These are phyloP conservation scores for Drosophila pectinifera DNA, from an alignment of 1,140 invertebrate species.

Conservation along the genomic window DNA sequence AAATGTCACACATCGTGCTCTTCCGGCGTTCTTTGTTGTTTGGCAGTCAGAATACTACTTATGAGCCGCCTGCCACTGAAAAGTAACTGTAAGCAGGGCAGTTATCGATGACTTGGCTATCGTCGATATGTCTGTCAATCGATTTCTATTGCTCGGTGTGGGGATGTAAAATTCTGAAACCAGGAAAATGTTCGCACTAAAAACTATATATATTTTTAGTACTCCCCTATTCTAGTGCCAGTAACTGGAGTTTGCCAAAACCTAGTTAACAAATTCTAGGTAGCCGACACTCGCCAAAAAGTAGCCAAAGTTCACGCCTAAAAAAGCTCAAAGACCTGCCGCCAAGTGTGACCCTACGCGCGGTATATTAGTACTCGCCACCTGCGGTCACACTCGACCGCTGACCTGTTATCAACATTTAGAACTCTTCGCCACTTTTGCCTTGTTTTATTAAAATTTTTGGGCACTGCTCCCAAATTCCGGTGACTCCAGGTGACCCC, in stretches of 20 bases:
- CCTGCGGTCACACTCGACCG: slow-evolving; percentile 4
- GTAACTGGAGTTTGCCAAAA: no score
- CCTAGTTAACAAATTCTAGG: neutral
- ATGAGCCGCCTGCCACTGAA: neutral
- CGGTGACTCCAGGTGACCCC: slow-evolving; percentile 2
- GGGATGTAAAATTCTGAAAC: no score
- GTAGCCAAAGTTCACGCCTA: neutral
- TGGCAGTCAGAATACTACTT: slow-evolving; percentile 7
- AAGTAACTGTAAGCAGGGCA: neutral
- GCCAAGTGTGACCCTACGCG: neutral
- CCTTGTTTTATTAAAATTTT: slow-evolving; percentile 20
- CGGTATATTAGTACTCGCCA: neutral
- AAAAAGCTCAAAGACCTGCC: neutral
- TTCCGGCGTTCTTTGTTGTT: neutral
- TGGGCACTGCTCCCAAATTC: slow-evolving; percentile 4
- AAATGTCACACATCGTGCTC: slow-evolving; percentile 15
- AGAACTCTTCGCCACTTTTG: slow-evolving; percentile 11
- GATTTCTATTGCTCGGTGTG: neutral
- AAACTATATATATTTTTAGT: no score
- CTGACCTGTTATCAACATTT: slow-evolving; percentile 31
- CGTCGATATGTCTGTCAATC: neutral
- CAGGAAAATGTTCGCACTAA: no score
- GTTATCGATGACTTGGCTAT: neutral
- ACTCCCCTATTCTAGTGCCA: no score
- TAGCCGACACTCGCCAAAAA: neutral